Evolutionary conservation across 2,113 vertebrate species (phyloP).

Genomic region (Anthoscopus minutus): DNA sequence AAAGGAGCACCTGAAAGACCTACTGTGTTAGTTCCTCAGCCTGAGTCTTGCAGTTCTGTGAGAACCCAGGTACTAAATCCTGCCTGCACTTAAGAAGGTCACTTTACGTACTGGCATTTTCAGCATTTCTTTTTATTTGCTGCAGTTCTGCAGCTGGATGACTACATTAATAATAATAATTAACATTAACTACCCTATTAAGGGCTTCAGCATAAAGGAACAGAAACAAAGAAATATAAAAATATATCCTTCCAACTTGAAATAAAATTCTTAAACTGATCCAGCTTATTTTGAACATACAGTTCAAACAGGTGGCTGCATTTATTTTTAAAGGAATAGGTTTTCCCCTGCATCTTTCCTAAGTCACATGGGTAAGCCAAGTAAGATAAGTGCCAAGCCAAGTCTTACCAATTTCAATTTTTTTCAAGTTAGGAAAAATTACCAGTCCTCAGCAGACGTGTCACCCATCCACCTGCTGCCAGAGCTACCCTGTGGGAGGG

Average conservation of each 20-base stretch:
- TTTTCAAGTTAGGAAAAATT: background rate
- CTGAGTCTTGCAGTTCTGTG: background rate
- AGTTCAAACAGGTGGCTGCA: background rate
- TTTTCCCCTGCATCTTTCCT: background rate
- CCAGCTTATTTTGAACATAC: background rate
- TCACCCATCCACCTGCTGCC: background rate
- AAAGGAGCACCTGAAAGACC: background rate
- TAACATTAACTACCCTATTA: background rate
- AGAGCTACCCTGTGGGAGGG: background rate
- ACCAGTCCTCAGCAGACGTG: background rate
- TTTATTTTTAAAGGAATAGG: background rate
- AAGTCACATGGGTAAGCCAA: background rate
- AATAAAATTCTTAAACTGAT: background rate
- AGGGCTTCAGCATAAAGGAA: background rate
- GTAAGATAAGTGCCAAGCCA: background rate
- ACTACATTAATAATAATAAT: background rate
- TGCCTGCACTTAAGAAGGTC: background rate
- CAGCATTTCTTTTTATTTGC: background rate
- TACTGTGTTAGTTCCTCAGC: background rate
- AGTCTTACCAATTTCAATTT: constrained; percentile 32
- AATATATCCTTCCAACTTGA: background rate
- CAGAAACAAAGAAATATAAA: background rate
- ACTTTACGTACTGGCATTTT: background rate
- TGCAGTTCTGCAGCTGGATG: background rate
- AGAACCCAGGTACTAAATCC: background rate